A percentile compares a stretch with the other conserved stretches of the same genome.
Conservation (phyloP, 1,140 invertebrate species). For the Drosophila kanapiae region DNA sequence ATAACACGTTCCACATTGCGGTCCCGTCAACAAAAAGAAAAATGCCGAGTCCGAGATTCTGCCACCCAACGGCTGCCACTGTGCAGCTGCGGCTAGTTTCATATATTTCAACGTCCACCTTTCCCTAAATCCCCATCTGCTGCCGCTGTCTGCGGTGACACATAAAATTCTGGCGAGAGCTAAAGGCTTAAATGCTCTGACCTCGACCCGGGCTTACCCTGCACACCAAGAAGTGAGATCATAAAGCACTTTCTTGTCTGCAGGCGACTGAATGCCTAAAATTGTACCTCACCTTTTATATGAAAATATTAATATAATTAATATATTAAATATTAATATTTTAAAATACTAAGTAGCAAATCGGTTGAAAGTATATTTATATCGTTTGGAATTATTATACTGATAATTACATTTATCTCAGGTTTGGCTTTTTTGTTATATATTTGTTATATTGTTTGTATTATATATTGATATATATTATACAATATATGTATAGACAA, state of each 20-base stretch:
- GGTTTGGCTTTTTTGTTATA: too few species aligned
- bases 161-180: slow-evolving; percentile 41
- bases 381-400: neutral
- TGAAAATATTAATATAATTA: neutral
- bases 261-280: too few species aligned
- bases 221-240: neutral
- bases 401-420: too few species aligned
- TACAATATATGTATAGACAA: too few species aligned
- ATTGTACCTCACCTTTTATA: neutral
- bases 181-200: slow-evolving; percentile 1
- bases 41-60: slow-evolving; percentile 49
- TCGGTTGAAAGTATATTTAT: too few species aligned
- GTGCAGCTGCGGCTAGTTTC: slow-evolving; percentile 56
- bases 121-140: slow-evolving; percentile 3
- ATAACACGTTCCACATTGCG: slow-evolving; percentile 64
- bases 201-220: neutral
- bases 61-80: slow-evolving; percentile 30
- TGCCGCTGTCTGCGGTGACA: slow-evolving; percentile 20
- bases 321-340: too few species aligned
- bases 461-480: too few species aligned
- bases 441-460: too few species aligned
- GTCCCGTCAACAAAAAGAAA: slow-evolving; percentile 18
- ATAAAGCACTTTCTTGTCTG: neutral
- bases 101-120: slow-evolving; percentile 38
- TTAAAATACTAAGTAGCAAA: neutral